Evolutionary conservation across 1,140 invertebrate genomes (phyloP).

Genomic region (Drosophila orosa): DNA sequence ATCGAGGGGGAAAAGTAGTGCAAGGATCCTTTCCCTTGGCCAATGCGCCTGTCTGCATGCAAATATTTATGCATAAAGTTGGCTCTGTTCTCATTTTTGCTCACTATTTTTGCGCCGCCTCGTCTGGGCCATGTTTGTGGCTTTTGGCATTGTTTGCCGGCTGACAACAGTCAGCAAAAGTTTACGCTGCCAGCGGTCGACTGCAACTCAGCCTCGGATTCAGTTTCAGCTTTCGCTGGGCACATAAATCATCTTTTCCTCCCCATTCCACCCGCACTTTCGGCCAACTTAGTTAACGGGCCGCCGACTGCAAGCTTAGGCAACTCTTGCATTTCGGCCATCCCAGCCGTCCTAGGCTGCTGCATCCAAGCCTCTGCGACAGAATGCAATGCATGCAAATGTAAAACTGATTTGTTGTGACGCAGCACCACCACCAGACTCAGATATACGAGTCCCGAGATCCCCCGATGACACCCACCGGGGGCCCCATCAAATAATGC

Average conservation of each 20-base stretch:
- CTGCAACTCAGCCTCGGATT: constrained; percentile 39
- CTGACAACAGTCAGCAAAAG: constrained; percentile 81
- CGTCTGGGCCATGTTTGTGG: constrained; percentile 74
- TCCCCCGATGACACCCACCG: constrained; percentile 17
- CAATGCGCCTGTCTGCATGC: constrained; percentile 62
- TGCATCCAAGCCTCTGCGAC: constrained; percentile 5
- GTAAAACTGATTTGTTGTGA: constrained; percentile 81
- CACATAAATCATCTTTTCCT: constrained; percentile 67
- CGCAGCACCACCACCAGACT: constrained; percentile 46
- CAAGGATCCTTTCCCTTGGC: constrained; percentile 13
- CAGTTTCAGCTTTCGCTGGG: constrained; percentile 48
- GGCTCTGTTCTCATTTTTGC: constrained; percentile 77
- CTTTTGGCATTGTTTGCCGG: constrained; percentile 80
- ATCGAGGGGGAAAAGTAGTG: constrained; percentile 2
- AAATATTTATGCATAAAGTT: constrained; percentile 83
- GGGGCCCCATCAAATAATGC: constrained; percentile 47
- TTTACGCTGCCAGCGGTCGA: constrained; percentile 70
- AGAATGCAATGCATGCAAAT: constrained; percentile 79
- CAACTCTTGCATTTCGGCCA: constrained; percentile 35
- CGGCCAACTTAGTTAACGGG: constrained; percentile 68
- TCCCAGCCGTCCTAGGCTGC: not conserved
- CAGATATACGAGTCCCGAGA: constrained; percentile 28
- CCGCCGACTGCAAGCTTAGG: constrained; percentile 58
- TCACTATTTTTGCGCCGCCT: constrained; percentile 51
- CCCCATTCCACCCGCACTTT: constrained; percentile 15